Evolutionary conservation across 2,888 invertebrate genomes (phyloP).

Genomic region (Thalpophila matura): DNA sequence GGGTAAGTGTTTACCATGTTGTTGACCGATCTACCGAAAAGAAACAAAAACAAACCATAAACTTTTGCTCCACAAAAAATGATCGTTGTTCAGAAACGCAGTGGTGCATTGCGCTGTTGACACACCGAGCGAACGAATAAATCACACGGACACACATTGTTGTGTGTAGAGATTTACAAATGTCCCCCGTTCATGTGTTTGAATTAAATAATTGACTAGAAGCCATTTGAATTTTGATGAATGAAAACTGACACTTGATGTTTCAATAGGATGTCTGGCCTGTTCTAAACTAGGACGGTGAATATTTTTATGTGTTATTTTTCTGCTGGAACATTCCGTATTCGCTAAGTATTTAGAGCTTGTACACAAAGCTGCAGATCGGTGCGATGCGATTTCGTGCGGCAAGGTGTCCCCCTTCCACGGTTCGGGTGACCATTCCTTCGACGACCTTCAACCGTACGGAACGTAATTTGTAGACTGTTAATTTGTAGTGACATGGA

Average conservation of each 20-base stretch:
- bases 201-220: conserved; percentile 69
- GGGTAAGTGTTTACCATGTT: too few species aligned
- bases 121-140: conserved; percentile 30
- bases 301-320: conserved; percentile 15
- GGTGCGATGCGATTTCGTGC: too few species aligned
- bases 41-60: background rate
- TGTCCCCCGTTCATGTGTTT: conserved; percentile 51
- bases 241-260: conserved; percentile 69
- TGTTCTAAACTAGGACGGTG: conserved; percentile 15
- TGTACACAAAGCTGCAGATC: too few species aligned
- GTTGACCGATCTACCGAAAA: too few species aligned
- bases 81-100: conserved; percentile 9
- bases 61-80: conserved; percentile 5
- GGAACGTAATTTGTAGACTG: too few species aligned
- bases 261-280: conserved; percentile 50
- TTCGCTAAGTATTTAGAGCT: too few species aligned
- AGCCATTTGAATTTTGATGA: conserved; percentile 72
- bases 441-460: too few species aligned
- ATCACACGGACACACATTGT: conserved; percentile 32
- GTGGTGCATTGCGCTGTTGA: conserved; percentile 52
- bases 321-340: background rate
- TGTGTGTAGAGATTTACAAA: conserved; percentile 40
- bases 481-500: too few species aligned
- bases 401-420: too few species aligned
- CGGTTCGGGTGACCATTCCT: too few species aligned